A percentile compares a stretch with the other conserved stretches of the same genome.
Evolutionary conservation across 2,113 vertebrate species (phyloP).

Genomic region (Psilopogon haemacephalus): DNA sequence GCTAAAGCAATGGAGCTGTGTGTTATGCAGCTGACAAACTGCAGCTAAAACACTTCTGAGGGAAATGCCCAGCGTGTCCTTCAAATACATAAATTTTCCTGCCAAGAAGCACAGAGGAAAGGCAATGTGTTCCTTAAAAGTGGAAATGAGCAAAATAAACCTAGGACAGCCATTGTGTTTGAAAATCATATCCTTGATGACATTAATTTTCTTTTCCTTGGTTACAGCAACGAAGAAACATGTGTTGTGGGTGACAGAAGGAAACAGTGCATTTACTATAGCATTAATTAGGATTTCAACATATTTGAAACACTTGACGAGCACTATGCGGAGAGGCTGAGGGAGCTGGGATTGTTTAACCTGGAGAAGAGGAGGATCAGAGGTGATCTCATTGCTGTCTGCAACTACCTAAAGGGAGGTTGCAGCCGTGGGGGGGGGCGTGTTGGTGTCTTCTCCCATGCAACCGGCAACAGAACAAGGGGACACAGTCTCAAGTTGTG

Average conservation of each 20-base stretch:
- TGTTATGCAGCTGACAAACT: neutral
- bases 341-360: too few species aligned
- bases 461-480: too few species aligned
- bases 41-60: neutral
- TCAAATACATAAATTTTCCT: neutral
- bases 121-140: neutral
- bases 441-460: too few species aligned
- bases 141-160: neutral
- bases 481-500: too few species aligned
- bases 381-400: too few species aligned
- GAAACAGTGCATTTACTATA: conserved; percentile 13
- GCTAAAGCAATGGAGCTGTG: neutral
- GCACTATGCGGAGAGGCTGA: too few species aligned
- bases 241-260: conserved; percentile 15
- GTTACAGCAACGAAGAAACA: conserved; percentile 4
- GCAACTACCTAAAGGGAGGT: too few species aligned
- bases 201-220: conserved; percentile 30
- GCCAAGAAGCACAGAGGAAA: neutral
- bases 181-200: neutral
- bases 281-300: conserved; percentile 32
- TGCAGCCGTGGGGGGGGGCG: too few species aligned
- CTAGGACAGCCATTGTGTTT: neutral
- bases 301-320: conserved; percentile 49
- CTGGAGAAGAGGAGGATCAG: too few species aligned
- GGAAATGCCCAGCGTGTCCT: neutral